Evolutionary conservation across 2,888 invertebrate species (phyloP), one percentile per base, ranked within the genome.

Genomic region (Rosalia funebris): DNA sequence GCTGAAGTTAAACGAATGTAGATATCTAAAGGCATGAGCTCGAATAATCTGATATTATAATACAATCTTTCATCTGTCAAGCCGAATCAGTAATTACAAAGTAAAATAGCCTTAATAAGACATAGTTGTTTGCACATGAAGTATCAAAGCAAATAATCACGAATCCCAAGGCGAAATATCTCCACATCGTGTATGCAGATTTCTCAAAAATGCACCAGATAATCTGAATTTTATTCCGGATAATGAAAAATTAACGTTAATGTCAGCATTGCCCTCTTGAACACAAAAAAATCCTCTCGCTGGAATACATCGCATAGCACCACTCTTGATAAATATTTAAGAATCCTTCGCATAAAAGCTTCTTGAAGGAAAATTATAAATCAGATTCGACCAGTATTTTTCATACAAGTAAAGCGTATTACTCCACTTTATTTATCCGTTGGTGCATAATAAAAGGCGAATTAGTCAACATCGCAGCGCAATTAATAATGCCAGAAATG

Each of bases 381-480:
- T 62, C 60, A 65, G 50, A 19, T 56, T 62, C 55, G 60, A 58
- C 14, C 46, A 57, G 56, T 57, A 67, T 67, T 60, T 67, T 67
- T 67, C 65, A 65, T 64, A 59, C 62, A 60, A 56, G 60, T 42
- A 61, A 68, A 66, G 56, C 55, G 50, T 65, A 66, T 65, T 61
- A 61, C 52, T 36, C 34, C 41, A 46, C 57, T 63, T 55, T 57
- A 63, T 32, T 69, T 68, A 62, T 62, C 60, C 48, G 61, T 62
- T 56, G 56, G 47, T 50, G 52, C 57, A 57, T 50, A 68, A 68
- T 69, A 66, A 68, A 68, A 69, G 64, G 62, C 34, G 50, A 71
- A 71, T 69, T 66, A 69, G 59, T 69, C 67, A 67, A 71, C 65
- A 61, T 70, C 65, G 50, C 63, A 16, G 48, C 34, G 58, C 63